A percentile compares a stretch with the other conserved stretches of the same genome.
These are phyloP conservation scores for Eucriotettix oculatus DNA, from an alignment of 2,888 invertebrate species.

Conservation along the genomic window DNA sequence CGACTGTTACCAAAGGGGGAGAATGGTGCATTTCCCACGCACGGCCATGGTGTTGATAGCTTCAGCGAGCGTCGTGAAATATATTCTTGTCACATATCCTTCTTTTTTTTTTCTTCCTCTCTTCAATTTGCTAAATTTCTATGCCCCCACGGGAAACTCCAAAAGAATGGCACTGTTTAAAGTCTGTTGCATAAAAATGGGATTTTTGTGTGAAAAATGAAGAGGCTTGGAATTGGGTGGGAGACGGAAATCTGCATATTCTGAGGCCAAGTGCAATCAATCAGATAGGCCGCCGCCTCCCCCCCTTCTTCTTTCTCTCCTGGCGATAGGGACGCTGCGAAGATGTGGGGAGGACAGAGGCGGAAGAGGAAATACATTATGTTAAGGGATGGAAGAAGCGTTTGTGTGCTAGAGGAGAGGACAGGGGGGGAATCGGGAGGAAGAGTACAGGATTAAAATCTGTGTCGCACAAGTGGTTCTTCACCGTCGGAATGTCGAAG, in stretches of 20 bases:
- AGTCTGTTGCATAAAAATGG: conserved; percentile 14
- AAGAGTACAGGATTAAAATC: not conserved
- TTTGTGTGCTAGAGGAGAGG: conserved; percentile 1
- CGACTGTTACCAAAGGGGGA: no score
- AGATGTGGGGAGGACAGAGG: conserved; percentile 1
- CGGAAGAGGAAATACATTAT: conserved; percentile 8
- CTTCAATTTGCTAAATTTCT: no score
- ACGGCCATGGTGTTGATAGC: no score
- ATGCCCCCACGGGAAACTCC: no score
- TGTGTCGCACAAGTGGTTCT: not conserved
- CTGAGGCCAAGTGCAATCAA: conserved; percentile 11
- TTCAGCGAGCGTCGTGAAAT: no score
- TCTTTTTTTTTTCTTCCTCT: no score
- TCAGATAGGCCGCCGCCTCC: conserved; percentile 5
- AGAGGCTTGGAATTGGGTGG: conserved; percentile 9
- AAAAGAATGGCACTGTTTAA: conserved; percentile 4
- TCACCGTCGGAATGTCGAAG: not conserved
- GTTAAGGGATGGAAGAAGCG: conserved; percentile 10
- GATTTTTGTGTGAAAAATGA: conserved; percentile 14
- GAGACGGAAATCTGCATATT: conserved; percentile 12
- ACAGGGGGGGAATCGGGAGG: not conserved
- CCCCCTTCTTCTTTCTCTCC: no score
- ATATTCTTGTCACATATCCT: no score
- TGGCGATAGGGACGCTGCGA: not conserved
- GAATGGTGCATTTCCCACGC: no score